phyloP scores from a whole-genome alignment of 2,797 vertebrate species.

The Lagocephalus sceleratus region DNA sequence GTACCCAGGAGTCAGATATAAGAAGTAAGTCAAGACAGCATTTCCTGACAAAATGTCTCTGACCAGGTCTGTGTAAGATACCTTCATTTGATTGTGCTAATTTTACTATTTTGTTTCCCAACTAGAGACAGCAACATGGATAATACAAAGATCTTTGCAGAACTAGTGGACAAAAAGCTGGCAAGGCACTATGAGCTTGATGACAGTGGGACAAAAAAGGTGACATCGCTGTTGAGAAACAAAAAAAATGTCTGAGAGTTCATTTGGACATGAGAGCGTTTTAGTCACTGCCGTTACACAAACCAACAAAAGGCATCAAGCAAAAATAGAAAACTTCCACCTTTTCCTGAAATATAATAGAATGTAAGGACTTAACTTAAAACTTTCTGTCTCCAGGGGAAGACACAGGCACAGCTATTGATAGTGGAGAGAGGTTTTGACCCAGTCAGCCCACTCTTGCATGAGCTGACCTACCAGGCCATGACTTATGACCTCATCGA shows the following conservation, averaged over 20 bases:
- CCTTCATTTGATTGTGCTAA: not conserved
- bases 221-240: slow-evolving; percentile 58
- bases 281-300: not conserved
- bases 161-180: slow-evolving; percentile 88
- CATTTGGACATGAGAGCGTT: not conserved
- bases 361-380: not conserved
- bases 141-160: slow-evolving; percentile 84
- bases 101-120: slow-evolving; percentile 13
- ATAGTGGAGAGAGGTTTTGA: slow-evolving; percentile 94
- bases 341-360: slow-evolving; percentile 9
- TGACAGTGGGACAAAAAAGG: slow-evolving; percentile 86
- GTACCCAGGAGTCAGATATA: slow-evolving; percentile 91
- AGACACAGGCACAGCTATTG: slow-evolving; percentile 92
- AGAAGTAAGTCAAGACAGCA: slow-evolving; percentile 75
- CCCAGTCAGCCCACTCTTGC: slow-evolving; percentile 91
- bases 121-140: slow-evolving; percentile 80
- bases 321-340: not conserved
- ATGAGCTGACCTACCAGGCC: slow-evolving; percentile 98
- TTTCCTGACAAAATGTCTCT: not conserved
- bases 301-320: not conserved
- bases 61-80: not conserved
- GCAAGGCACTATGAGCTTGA: slow-evolving; percentile 84
- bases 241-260: slow-evolving; percentile 22
- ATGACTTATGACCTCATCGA: slow-evolving; percentile 94
- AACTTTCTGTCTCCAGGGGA: slow-evolving; percentile 72